These are phyloP conservation scores for Thera britannica DNA, from an alignment of 2,888 invertebrate species.

Conservation along the genomic window DNA sequence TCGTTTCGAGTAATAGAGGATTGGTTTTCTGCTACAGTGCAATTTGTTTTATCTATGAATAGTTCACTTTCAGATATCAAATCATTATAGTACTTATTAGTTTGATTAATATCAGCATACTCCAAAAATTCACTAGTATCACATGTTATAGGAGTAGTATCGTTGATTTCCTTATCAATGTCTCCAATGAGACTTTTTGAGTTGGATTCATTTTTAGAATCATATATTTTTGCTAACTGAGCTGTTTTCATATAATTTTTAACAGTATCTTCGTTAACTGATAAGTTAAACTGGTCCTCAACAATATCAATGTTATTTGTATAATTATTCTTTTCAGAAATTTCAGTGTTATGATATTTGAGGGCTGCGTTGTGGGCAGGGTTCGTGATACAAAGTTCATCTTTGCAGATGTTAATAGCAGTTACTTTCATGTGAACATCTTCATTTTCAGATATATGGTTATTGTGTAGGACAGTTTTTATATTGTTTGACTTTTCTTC, in stretches of 20 bases:
- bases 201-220: background rate
- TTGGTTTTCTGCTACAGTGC: conserved; percentile 1
- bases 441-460: conserved; percentile 1
- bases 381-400: background rate
- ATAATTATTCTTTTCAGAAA: conserved; percentile 3
- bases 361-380: background rate
- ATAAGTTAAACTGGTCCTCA: background rate
- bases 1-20: background rate
- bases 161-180: background rate
- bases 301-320: background rate
- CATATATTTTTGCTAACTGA: background rate
- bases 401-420: conserved; percentile 6
- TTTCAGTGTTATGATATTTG: background rate
- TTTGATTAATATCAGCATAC: conserved; percentile 2
- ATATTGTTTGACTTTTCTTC: background rate
- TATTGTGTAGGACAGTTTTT: conserved; percentile 18
- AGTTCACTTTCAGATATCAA: conserved; percentile 23
- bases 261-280: conserved; percentile 5
- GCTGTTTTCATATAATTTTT: background rate
- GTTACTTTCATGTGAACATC: background rate
- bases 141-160: background rate
- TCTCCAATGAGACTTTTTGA: conserved; percentile 2
- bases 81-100: conserved; percentile 28
- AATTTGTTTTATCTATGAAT: conserved; percentile 10
- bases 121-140: background rate